Percentiles rank a stretch among this genome's conserved stretches.
These are phyloP conservation scores for Protophormia terraenovae DNA, from an alignment of 2,888 invertebrate species.

Conservation along the genomic window DNA sequence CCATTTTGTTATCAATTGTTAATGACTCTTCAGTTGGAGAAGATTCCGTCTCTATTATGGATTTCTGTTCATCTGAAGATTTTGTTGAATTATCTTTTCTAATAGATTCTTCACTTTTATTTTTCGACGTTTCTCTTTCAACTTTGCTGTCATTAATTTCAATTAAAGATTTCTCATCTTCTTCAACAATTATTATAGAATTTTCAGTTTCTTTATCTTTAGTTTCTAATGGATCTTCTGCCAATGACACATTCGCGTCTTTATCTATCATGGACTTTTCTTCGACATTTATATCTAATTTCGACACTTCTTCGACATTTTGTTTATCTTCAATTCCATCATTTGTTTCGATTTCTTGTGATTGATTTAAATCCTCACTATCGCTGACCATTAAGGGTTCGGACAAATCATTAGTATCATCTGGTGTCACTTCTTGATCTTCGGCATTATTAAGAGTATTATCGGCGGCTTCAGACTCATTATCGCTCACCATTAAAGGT, in stretches of 20 bases:
- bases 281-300: background rate
- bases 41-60: background rate
- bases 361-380: slow-evolving; percentile 50
- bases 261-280: slow-evolving; percentile 34
- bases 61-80: background rate
- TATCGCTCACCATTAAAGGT: slow-evolving; percentile 72
- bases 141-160: background rate
- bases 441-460: background rate
- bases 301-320: background rate
- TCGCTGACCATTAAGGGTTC: slow-evolving; percentile 60
- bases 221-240: slow-evolving; percentile 38
- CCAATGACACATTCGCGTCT: background rate
- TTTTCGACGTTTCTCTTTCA: background rate
- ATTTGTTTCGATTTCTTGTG: slow-evolving; percentile 24
- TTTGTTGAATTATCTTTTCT: background rate
- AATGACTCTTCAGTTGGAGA: background rate
- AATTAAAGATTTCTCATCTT: background rate
- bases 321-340: background rate
- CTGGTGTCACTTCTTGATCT: background rate
- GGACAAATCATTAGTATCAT: slow-evolving; percentile 46
- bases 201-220: background rate
- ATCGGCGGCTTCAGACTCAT: slow-evolving; percentile 43
- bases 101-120: background rate
- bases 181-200: background rate
- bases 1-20: background rate